Conservation (phyloP, 1,140 invertebrate genomes). For the Magallana ariakensis region DNA sequence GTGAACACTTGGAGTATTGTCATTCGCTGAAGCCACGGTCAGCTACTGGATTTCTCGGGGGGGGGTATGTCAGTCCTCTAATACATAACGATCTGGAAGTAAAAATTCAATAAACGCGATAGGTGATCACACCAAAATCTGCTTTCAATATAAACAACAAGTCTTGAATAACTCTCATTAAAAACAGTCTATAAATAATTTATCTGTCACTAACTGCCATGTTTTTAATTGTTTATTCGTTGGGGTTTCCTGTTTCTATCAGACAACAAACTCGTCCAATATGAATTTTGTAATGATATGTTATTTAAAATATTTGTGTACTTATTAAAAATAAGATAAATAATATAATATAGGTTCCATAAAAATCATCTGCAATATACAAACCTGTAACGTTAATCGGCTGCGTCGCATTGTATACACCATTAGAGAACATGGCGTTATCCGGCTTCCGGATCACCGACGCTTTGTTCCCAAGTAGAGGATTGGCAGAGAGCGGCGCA, state of each 20-base stretch:
- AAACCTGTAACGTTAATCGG: constrained; percentile 1
- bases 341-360: too few species aligned
- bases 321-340: too few species aligned
- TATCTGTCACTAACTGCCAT: too few species aligned
- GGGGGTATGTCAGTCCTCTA: not conserved
- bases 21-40: not conserved
- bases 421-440: not conserved
- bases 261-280: too few species aligned
- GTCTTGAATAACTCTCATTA: too few species aligned
- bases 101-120: not conserved
- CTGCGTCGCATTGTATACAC: not conserved
- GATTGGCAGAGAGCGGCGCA: constrained; percentile 30
- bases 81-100: constrained; percentile 19
- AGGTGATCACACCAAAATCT: too few species aligned
- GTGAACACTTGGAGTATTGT: not conserved
- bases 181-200: too few species aligned
- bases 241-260: too few species aligned
- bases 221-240: too few species aligned
- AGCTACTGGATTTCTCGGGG: not conserved
- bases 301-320: too few species aligned
- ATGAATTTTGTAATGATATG: too few species aligned
- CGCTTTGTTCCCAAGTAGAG: not conserved
- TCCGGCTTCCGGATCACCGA: not conserved
- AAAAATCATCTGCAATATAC: not conserved
- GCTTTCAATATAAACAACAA: too few species aligned